Evolutionary conservation across 2,113 vertebrate species (phyloP).

Genomic region (Eudyptes chrysolophus): DNA sequence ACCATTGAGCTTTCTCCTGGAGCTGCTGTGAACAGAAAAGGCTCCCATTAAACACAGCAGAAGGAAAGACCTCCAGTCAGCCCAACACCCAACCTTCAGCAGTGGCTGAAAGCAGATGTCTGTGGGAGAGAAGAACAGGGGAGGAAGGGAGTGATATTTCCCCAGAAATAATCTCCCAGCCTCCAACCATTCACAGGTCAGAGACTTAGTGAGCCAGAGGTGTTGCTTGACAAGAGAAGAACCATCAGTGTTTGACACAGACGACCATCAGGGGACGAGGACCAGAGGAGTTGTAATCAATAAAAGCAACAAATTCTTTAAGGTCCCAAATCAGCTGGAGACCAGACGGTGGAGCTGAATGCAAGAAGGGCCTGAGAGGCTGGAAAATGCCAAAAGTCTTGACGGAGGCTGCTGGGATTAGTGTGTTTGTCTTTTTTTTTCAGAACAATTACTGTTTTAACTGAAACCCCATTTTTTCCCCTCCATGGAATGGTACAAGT

Average conservation of each 20-base stretch:
- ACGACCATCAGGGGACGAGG: background rate
- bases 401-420: background rate
- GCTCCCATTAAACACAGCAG: background rate
- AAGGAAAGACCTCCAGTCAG: background rate
- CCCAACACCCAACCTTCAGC: background rate
- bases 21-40: background rate
- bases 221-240: background rate
- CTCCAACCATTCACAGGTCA: background rate
- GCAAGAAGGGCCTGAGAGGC: background rate
- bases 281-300: background rate
- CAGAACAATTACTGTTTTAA: background rate
- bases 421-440: background rate
- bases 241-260: background rate
- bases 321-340: background rate
- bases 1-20: background rate
- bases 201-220: background rate
- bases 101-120: background rate
- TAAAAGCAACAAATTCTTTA: background rate
- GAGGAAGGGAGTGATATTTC: background rate
- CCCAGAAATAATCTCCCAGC: background rate
- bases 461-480: rapidly evolving
- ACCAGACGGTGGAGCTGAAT: background rate
- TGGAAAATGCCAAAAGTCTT: background rate
- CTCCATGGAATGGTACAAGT: background rate
- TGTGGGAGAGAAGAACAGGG: background rate